These are phyloP conservation scores for Agrotis segetum DNA, from an alignment of 2,888 invertebrate genomes.

Conservation along the genomic window DNA sequence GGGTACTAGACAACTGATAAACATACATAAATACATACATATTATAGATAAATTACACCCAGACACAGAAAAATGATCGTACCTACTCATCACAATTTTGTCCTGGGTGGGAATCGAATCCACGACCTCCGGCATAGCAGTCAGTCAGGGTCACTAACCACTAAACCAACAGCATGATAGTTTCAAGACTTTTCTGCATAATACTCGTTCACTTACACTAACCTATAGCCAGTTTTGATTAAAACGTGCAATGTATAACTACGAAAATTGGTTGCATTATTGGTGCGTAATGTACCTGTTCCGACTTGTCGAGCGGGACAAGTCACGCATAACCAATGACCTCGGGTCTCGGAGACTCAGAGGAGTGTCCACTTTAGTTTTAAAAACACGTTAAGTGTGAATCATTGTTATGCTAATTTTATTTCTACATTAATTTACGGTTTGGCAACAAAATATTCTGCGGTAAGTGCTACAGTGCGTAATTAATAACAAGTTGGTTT, in stretches of 20 bases:
- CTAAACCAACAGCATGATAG: no score
- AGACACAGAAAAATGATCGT: no score
- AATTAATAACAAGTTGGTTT: conserved; percentile 44
- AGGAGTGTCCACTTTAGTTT: conserved; percentile 60
- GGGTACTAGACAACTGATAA: no score
- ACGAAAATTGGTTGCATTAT: conserved; percentile 22
- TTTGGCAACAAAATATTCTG: conserved; percentile 38
- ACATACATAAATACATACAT: no score
- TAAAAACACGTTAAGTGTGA: conserved; percentile 47
- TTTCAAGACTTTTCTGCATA: not conserved
- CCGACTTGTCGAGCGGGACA: conserved; percentile 71
- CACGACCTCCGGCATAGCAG: no score
- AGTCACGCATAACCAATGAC: conserved; percentile 70
- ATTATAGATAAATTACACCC: no score
- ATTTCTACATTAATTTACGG: conserved; percentile 55
- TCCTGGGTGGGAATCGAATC: no score
- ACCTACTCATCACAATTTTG: no score
- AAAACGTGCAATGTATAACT: conserved; percentile 24
- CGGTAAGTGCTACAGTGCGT: conserved; percentile 37
- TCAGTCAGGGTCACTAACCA: no score
- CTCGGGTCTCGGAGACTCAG: conserved; percentile 46
- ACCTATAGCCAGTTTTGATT: not conserved
- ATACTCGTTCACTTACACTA: not conserved
- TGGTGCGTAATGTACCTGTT: conserved; percentile 70
- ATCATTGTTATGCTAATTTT: conserved; percentile 61